Conservation (phyloP, 2,888 invertebrate species). For the Calephelis perditalis region DNA sequence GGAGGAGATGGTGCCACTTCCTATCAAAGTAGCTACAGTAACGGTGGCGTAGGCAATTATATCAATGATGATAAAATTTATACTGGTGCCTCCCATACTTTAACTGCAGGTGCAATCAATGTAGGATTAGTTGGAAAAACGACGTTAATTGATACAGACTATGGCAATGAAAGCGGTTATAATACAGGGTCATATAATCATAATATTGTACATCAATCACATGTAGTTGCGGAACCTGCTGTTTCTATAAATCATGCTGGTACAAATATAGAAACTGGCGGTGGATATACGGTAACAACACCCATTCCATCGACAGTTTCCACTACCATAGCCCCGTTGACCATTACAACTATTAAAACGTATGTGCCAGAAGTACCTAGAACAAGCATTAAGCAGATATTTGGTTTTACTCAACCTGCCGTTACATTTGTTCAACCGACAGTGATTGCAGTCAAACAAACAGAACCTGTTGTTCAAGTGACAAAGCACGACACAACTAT, state of each 20-base stretch:
- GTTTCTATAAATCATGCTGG: conserved; percentile 62
- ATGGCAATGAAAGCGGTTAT: conserved; percentile 47
- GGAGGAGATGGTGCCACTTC: conserved; percentile 22
- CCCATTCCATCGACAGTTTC: conserved; percentile 65
- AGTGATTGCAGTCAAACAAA: conserved; percentile 46
- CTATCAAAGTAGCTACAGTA: conserved; percentile 45
- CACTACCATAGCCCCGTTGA: conserved; percentile 61
- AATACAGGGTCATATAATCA: conserved; percentile 34
- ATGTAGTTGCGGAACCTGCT: conserved; percentile 51
- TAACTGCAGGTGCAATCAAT: conserved; percentile 68
- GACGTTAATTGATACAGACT: conserved; percentile 55
- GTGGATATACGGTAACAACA: conserved; percentile 57
- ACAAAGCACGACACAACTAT: conserved; percentile 39
- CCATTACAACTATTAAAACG: conserved; percentile 60
- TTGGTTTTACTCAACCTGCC: conserved; percentile 61
- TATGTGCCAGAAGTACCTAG: conserved; percentile 59
- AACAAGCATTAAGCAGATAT: conserved; percentile 62
- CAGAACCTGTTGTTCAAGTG: conserved; percentile 46
- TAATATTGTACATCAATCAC: conserved; percentile 38
- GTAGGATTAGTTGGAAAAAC: conserved; percentile 72
- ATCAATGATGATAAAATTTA: conserved; percentile 50
- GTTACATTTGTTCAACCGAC: conserved; percentile 64
- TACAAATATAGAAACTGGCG: conserved; percentile 52
- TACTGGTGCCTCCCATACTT: conserved; percentile 58
- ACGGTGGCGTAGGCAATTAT: conserved; percentile 51